A percentile compares a stretch with the other conserved stretches of the same genome.
phyloP scores from a whole-genome alignment of 2,113 vertebrate species.

The Propithecus coquereli region DNA sequence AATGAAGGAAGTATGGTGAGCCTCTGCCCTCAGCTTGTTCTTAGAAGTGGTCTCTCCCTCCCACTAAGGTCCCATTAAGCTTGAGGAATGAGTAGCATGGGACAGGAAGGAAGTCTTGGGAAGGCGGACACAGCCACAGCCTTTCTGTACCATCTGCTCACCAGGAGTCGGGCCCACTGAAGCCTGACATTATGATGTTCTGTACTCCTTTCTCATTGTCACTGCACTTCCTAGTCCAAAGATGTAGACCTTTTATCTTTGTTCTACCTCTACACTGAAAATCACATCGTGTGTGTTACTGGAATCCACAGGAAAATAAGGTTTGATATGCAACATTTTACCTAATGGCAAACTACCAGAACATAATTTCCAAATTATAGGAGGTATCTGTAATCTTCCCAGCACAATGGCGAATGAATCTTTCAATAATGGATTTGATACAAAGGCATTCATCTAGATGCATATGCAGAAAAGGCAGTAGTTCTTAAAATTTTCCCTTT shows the following conservation, averaged over 20 bases:
- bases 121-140: not conserved
- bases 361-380: slow-evolving; percentile 5
- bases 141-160: not conserved
- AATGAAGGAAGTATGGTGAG: not conserved
- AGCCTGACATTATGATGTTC: not conserved
- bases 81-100: not conserved
- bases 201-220: not conserved
- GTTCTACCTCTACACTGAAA: not conserved
- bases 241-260: not conserved
- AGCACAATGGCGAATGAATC: not conserved
- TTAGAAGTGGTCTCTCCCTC: not conserved
- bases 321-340: not conserved
- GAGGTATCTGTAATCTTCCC: not conserved
- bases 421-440: not conserved
- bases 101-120: not conserved
- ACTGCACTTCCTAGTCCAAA: not conserved
- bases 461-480: not conserved
- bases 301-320: not conserved
- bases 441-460: not conserved
- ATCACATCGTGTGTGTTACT: not conserved
- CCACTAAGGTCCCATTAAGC: not conserved
- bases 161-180: not conserved
- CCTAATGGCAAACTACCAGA: not conserved
- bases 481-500: not conserved
- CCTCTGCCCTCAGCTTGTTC: not conserved